phyloP scores from a whole-genome alignment of 2,888 invertebrate species.

The Seira ritae region DNA sequence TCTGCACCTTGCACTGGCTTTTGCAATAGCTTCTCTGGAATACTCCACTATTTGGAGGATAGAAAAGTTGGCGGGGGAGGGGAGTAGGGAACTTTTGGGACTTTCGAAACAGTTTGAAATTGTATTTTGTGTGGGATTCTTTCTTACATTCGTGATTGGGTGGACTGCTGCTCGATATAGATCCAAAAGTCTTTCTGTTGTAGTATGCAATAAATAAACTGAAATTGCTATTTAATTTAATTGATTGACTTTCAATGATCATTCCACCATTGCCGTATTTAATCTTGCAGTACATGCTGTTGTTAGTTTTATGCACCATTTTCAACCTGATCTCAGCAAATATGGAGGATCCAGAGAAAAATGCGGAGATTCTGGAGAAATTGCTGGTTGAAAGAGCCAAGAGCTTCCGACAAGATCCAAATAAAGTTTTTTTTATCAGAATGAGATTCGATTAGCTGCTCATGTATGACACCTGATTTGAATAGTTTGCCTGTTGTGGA shows the following conservation, averaged over 20 bases:
- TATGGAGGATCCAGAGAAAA: neutral
- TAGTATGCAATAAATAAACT: neutral
- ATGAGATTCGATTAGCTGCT: too few relatives aligned
- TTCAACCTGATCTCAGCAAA: neutral
- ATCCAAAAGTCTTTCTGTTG: neutral
- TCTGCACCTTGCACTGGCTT: neutral
- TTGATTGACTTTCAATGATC: too few relatives aligned
- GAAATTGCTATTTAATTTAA: neutral
- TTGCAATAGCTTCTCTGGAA: conserved; percentile 8
- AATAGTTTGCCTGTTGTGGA: conserved; percentile 29
- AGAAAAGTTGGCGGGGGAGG: neutral
- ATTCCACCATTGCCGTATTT: too few relatives aligned
- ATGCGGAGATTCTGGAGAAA: neutral
- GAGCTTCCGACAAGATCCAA: conserved; percentile 6
- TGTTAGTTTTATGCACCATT: neutral
- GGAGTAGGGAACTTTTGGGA: neutral
- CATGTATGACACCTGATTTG: neutral
- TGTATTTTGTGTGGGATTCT: neutral
- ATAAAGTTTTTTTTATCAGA: neutral
- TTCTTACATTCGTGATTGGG: neutral
- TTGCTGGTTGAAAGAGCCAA: neutral
- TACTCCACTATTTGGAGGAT: neutral
- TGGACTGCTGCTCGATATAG: conserved; percentile 13
- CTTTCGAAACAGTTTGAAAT: neutral
- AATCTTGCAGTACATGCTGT: neutral